A percentile compares a stretch with the other conserved stretches of the same genome.
These are phyloP conservation scores for Percopsis omiscomaycus DNA, from an alignment of 2,797 vertebrate species.

Conservation along the genomic window DNA sequence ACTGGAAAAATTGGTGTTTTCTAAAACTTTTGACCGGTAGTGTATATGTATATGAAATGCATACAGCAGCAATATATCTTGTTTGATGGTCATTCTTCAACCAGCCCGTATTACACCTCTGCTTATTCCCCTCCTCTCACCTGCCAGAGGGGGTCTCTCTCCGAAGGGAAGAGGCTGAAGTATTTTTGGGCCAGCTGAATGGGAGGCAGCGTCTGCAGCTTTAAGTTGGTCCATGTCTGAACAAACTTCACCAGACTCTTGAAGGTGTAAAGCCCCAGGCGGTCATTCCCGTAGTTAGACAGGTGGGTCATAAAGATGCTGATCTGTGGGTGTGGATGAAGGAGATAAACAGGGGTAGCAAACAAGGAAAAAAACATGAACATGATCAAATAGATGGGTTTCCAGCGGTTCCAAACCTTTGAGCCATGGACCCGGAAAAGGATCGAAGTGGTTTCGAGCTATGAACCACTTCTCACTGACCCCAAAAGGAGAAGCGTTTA, in stretches of 20 bases:
- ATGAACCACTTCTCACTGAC: too few relatives aligned
- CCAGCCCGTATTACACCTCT: too few relatives aligned
- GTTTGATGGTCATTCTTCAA: background rate
- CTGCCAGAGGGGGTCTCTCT: constrained; percentile 98
- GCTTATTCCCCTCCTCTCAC: constrained; percentile 59
- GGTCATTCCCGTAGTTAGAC: constrained; percentile 97
- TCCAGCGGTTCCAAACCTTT: too few relatives aligned
- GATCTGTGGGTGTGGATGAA: constrained; percentile 76
- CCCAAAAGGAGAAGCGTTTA: too few relatives aligned
- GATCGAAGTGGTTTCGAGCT: too few relatives aligned
- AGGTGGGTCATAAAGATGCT: constrained; percentile 99
- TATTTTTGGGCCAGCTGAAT: constrained; percentile 95
- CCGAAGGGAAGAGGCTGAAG: constrained; percentile 97
- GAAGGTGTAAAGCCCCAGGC: constrained; percentile 96
- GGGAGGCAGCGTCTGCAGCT: constrained; percentile 93
- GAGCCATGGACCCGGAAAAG: too few relatives aligned
- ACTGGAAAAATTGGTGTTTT: too few relatives aligned
- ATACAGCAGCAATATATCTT: too few relatives aligned
- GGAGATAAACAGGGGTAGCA: background rate
- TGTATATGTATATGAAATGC: too few relatives aligned
- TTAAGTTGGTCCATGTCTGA: constrained; percentile 95
- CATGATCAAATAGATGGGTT: background rate
- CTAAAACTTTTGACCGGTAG: too few relatives aligned
- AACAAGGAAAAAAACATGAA: background rate
- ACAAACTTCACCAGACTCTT: constrained; percentile 93